These are phyloP conservation scores for Chelonus formosanus DNA, from an alignment of 2,888 invertebrate genomes.

Conservation along the genomic window DNA sequence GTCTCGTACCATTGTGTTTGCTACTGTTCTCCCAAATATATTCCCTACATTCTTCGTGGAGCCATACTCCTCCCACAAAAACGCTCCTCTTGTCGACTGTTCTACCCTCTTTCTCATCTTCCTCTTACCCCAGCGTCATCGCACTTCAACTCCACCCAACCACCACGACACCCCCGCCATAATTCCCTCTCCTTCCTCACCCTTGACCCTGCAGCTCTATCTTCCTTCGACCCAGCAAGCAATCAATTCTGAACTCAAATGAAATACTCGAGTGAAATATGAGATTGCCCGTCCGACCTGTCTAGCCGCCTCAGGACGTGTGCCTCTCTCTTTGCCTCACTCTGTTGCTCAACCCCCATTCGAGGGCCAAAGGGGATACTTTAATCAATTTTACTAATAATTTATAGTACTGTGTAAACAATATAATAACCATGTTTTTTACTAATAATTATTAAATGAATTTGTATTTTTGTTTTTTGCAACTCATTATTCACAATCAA, in stretches of 20 bases:
- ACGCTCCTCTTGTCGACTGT: not conserved
- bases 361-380: slow-evolving; percentile 19
- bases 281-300: slow-evolving; percentile 42
- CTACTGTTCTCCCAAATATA: slow-evolving; percentile 33
- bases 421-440: not conserved
- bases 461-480: too few relatives aligned
- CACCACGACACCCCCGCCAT: slow-evolving; percentile 6
- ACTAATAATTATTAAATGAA: slow-evolving; percentile 5
- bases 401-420: slow-evolving; percentile 5
- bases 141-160: slow-evolving; percentile 14
- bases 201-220: slow-evolving; percentile 30
- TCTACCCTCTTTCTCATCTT: slow-evolving; percentile 1
- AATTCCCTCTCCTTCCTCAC: slow-evolving; percentile 12
- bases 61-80: slow-evolving; percentile 6
- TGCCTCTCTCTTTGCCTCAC: slow-evolving; percentile 6
- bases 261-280: slow-evolving; percentile 50
- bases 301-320: slow-evolving; percentile 37
- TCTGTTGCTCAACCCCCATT: not conserved
- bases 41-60: slow-evolving; percentile 29
- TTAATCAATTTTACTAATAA: slow-evolving; percentile 28
- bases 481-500: too few relatives aligned
- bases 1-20: slow-evolving; percentile 38
- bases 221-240: slow-evolving; percentile 43
- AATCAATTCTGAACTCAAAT: slow-evolving; percentile 52
- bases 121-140: slow-evolving; percentile 12